Percentiles rank a stretch among this genome's conserved stretches.
phyloP scores from a whole-genome alignment of 2,888 invertebrate species.

The Polietes domitor region DNA sequence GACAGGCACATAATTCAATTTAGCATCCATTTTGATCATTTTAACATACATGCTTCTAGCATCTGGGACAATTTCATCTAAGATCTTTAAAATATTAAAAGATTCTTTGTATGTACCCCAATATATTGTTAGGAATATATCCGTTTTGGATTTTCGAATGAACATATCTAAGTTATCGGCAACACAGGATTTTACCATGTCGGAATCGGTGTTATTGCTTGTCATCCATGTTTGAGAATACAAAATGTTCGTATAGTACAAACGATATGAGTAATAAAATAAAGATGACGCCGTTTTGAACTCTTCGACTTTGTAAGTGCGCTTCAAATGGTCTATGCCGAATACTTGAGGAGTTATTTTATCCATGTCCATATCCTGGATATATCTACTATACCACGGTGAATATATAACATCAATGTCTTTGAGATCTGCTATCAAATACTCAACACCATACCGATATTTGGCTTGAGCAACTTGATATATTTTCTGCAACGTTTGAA shows the following conservation, averaged over 20 bases:
- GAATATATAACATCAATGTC: slow-evolving; percentile 56
- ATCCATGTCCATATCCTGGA: neutral
- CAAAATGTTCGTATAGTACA: neutral
- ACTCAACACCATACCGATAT: slow-evolving; percentile 12
- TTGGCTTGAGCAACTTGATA: slow-evolving; percentile 43
- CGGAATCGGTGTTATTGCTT: neutral
- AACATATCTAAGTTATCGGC: neutral
- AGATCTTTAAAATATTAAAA: neutral
- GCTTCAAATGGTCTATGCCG: slow-evolving; percentile 42
- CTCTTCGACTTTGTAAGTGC: neutral
- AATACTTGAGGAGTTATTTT: slow-evolving; percentile 26
- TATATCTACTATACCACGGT: slow-evolving; percentile 31
- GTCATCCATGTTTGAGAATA: neutral
- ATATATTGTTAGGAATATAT: slow-evolving; percentile 14
- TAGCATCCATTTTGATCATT: too few relatives aligned
- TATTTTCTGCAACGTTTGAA: slow-evolving; percentile 43
- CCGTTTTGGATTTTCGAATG: neutral
- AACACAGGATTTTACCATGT: neutral
- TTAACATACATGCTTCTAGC: neutral
- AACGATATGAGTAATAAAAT: neutral
- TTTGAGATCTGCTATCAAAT: slow-evolving; percentile 53
- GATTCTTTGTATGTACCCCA: neutral
- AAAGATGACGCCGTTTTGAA: neutral
- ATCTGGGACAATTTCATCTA: neutral
- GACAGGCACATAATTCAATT: slow-evolving; percentile 42